Percentiles rank a stretch among this genome's conserved stretches.
phyloP scores from a whole-genome alignment of 2,888 invertebrate genomes.

The Apodemia duryi region DNA sequence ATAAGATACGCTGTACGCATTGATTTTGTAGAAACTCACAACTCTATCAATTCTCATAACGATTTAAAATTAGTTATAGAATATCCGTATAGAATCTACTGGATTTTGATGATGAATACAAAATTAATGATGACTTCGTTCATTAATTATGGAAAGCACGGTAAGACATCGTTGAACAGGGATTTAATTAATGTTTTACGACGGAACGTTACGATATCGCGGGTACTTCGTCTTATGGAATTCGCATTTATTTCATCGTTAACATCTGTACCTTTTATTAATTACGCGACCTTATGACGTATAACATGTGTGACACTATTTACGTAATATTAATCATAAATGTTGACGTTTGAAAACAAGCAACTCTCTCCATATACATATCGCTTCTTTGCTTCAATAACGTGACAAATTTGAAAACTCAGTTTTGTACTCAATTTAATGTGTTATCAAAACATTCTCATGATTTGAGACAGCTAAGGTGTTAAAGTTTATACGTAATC shows the following conservation, averaged over 20 bases:
- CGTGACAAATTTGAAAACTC: too few relatives aligned
- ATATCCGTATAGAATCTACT: background rate
- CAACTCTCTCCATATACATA: too few relatives aligned
- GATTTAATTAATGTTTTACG: constrained; percentile 15
- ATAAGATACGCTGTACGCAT: too few relatives aligned
- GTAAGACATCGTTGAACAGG: constrained; percentile 11
- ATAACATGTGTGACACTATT: background rate
- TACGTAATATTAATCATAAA: too few relatives aligned
- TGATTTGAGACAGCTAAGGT: too few relatives aligned
- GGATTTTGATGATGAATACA: constrained; percentile 6
- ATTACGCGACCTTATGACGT: constrained; percentile 1
- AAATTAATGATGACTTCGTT: constrained; percentile 16
- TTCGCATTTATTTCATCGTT: constrained; percentile 7
- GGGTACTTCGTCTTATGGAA: constrained; percentile 14
- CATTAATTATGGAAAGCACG: constrained; percentile 15
- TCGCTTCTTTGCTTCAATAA: too few relatives aligned
- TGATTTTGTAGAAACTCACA: too few relatives aligned
- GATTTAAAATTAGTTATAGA: background rate
- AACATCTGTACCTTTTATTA: constrained; percentile 4
- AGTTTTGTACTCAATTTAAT: too few relatives aligned
- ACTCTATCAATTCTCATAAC: background rate
- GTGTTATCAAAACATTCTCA: too few relatives aligned
- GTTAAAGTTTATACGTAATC: too few relatives aligned
- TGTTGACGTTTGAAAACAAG: too few relatives aligned
- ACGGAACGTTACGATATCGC: constrained; percentile 9